Percentiles rank a stretch among this genome's conserved stretches.
These are phyloP conservation scores for Tragopan temminckii DNA, from an alignment of 2,797 vertebrate genomes.

Conservation along the genomic window DNA sequence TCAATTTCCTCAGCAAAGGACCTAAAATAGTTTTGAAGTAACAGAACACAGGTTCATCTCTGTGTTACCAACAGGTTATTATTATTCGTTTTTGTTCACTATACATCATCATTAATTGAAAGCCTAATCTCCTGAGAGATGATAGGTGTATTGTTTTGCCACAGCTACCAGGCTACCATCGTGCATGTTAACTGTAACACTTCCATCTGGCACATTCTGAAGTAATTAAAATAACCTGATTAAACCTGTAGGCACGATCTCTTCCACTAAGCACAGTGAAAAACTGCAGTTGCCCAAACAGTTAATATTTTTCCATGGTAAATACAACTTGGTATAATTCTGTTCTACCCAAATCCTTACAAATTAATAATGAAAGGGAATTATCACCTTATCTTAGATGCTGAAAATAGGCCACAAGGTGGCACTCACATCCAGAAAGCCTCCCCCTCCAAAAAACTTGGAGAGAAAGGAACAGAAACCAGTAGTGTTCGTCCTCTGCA, in stretches of 20 bases:
- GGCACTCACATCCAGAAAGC: conserved; percentile 57
- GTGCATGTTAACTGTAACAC: neutral
- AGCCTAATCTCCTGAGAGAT: neutral
- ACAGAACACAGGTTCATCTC: neutral
- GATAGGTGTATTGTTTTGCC: neutral
- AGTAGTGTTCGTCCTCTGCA: neutral
- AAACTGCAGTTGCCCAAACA: neutral
- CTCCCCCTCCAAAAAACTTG: neutral
- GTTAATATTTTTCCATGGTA: neutral
- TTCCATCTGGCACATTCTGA: fast-evolving
- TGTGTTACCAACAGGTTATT: neutral
- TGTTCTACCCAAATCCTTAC: neutral
- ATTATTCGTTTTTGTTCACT: neutral
- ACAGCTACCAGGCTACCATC: neutral
- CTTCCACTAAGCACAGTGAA: neutral
- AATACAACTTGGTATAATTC: neutral
- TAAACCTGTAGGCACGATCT: neutral
- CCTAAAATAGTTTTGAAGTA: neutral
- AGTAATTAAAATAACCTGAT: neutral
- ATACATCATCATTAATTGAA: neutral
- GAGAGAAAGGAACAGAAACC: neutral
- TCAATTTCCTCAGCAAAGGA: neutral
- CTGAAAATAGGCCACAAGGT: conserved; percentile 55
- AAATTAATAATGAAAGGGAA: fast-evolving
- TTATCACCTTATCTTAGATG: neutral